Conservation (phyloP, 2,113 vertebrate species). For the Chunga burmeisteri region DNA sequence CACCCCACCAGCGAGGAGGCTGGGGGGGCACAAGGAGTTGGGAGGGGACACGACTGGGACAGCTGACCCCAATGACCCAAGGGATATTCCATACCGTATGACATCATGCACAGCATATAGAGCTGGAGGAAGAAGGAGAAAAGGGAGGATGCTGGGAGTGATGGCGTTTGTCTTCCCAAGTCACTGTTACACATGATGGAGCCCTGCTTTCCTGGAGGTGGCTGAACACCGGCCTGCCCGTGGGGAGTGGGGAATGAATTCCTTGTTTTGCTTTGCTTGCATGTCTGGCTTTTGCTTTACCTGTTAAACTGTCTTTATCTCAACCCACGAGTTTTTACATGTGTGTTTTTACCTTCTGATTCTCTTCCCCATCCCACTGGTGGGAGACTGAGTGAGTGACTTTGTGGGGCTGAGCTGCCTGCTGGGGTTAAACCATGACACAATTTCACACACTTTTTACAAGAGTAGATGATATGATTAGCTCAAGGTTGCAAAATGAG, state of each 20-base stretch:
- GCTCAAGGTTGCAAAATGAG: background rate
- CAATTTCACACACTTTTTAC: background rate
- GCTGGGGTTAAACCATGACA: background rate
- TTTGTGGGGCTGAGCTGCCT: background rate
- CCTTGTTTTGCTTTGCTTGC: background rate
- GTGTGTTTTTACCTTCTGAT: background rate
- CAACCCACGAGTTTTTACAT: background rate
- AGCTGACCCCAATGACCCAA: background rate
- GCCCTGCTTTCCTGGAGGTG: background rate
- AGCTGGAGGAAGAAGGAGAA: background rate
- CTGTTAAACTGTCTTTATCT: background rate
- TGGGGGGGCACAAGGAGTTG: background rate
- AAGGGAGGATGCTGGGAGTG: accelerated
- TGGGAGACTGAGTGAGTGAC: background rate
- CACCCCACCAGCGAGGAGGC: accelerated
- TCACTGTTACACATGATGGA: accelerated
- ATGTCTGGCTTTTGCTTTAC: accelerated
- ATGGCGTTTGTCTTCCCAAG: background rate
- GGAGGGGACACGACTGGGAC: background rate
- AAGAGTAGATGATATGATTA: background rate
- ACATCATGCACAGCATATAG: background rate
- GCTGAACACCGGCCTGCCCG: background rate
- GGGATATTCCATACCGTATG: accelerated
- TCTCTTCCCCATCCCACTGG: background rate
- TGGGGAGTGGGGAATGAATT: background rate